Percentiles rank a stretch among this genome's conserved stretches.
phyloP scores from a whole-genome alignment of 1,140 invertebrate species.

The Copidosoma floridanum region DNA sequence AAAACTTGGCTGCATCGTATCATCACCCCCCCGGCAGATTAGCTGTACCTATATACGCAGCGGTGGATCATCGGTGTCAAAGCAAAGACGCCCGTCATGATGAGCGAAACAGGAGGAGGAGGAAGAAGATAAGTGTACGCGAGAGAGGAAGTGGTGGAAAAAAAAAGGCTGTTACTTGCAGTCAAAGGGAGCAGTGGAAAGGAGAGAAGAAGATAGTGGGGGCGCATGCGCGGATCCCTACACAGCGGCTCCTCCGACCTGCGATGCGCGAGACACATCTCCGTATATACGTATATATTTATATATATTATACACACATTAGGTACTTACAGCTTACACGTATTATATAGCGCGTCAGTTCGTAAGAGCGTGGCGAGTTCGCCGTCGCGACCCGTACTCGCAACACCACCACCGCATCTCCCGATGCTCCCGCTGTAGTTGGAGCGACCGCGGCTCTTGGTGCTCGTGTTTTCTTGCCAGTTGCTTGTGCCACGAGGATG shows the following conservation, averaged over 20 bases:
- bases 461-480: not conserved
- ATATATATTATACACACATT: too few relatives aligned
- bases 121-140: too few relatives aligned
- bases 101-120: too few relatives aligned
- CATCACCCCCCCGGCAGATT: too few relatives aligned
- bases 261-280: not conserved
- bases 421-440: not conserved
- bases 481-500: not conserved
- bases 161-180: constrained; percentile 4
- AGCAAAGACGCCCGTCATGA: constrained; percentile 3
- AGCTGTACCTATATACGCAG: too few relatives aligned
- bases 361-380: constrained; percentile 9
- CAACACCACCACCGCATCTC: not conserved
- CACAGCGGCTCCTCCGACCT: not conserved
- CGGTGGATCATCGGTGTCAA: not conserved
- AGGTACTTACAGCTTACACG: too few relatives aligned
- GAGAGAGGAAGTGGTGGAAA: not conserved
- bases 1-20: too few relatives aligned
- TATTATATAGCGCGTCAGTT: too few relatives aligned
- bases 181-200: constrained; percentile 7
- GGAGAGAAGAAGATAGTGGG: not conserved
- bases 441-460: too few relatives aligned
- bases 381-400: not conserved
- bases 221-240: constrained; percentile 20
- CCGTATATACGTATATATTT: too few relatives aligned